A percentile compares a stretch with the other conserved stretches of the same genome.
These are phyloP conservation scores for Unio pictorum DNA, from an alignment of 2,888 invertebrate species.

Conservation along the genomic window DNA sequence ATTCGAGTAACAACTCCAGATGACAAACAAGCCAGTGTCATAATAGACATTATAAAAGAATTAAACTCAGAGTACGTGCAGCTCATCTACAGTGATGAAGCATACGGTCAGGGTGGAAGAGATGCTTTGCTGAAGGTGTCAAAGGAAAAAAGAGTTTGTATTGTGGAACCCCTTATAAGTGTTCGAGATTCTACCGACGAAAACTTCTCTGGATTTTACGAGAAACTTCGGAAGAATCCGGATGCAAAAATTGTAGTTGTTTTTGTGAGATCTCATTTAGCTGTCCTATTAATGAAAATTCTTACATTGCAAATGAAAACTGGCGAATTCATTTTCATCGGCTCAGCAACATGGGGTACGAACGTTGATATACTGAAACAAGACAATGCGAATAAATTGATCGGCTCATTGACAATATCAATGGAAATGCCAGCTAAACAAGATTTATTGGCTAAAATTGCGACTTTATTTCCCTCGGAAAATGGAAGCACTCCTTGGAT, in stretches of 20 bases:
- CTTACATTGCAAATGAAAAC: conserved; percentile 2
- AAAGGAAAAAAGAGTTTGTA: conserved; percentile 4
- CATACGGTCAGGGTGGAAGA: neutral
- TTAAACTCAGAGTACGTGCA: neutral
- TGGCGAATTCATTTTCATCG: conserved; percentile 21
- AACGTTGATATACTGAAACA: conserved; percentile 1
- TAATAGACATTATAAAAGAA: neutral
- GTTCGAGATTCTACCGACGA: conserved; percentile 1
- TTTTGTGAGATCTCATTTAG: conserved; percentile 9
- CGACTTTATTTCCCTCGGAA: neutral
- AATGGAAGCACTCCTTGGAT: conserved; percentile 13
- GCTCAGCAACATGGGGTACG: conserved; percentile 19
- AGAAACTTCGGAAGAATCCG: conserved; percentile 2
- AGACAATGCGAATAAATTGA: conserved; percentile 1
- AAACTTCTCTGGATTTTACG: conserved; percentile 3
- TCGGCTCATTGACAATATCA: conserved; percentile 8
- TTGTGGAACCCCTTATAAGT: conserved; percentile 9
- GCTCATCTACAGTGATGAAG: conserved; percentile 3
- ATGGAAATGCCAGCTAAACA: conserved; percentile 7
- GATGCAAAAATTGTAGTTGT: conserved; percentile 17
- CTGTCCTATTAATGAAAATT: neutral
- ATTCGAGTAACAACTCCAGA: neutral
- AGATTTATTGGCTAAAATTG: conserved; percentile 7
- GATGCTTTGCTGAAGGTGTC: neutral
- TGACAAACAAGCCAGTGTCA: neutral